phyloP scores from a whole-genome alignment of 2,888 invertebrate species.

The Prosopocoilus inquinatus region DNA sequence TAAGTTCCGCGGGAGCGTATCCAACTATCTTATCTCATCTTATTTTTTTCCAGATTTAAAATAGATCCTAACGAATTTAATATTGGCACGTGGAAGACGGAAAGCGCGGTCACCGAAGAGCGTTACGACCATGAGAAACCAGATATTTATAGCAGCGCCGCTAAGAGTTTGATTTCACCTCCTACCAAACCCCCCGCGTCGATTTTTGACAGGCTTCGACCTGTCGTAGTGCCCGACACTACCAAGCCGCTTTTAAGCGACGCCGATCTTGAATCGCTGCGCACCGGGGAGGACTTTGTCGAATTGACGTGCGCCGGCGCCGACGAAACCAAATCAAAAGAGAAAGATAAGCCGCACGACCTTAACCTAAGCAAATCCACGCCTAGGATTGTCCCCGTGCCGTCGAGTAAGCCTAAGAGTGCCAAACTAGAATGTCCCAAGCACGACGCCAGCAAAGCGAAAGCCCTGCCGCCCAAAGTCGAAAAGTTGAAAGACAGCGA shows the following conservation, averaged over 20 bases:
- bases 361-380: slow-evolving; percentile 12
- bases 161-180: slow-evolving; percentile 32
- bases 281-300: slow-evolving; percentile 22
- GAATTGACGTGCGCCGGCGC: slow-evolving; percentile 29
- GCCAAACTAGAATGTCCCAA: not conserved
- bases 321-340: slow-evolving; percentile 42
- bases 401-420: slow-evolving; percentile 22
- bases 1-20: slow-evolving; percentile 14
- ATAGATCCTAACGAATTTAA: slow-evolving; percentile 17
- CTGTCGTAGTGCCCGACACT: slow-evolving; percentile 8
- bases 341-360: slow-evolving; percentile 44
- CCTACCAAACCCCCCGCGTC: slow-evolving; percentile 1
- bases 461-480: slow-evolving; percentile 5
- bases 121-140: slow-evolving; percentile 33
- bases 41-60: slow-evolving; percentile 12
- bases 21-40: not conserved
- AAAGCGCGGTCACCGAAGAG: slow-evolving; percentile 5
- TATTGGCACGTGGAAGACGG: slow-evolving; percentile 4
- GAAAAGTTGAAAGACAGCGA: slow-evolving; percentile 9
- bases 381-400: slow-evolving; percentile 24
- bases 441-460: not conserved
- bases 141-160: slow-evolving; percentile 40
- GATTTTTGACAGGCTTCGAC: slow-evolving; percentile 23
- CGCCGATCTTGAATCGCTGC: slow-evolving; percentile 39
- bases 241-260: slow-evolving; percentile 43